Evolutionary conservation across 2,888 invertebrate genomes (phyloP), one percentile per base, ranked within the genome.

Genomic region (Eupithecia exiguata): DNA sequence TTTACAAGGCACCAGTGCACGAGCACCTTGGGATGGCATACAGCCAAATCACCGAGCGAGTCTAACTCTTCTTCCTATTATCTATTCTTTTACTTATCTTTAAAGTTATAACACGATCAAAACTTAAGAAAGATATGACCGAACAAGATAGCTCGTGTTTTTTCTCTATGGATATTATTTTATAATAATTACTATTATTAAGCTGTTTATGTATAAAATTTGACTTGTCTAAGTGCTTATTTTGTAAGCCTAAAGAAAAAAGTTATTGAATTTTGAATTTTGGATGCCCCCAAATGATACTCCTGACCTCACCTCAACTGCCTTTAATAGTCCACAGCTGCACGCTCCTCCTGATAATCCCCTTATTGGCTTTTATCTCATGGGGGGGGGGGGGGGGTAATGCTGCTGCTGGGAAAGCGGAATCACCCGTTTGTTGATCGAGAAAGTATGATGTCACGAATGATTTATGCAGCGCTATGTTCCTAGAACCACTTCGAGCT

Each of bases 1-100:
- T 30, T 30, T 30, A 30, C 30, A 30, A 12, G 9, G 58, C 58
- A 5, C 7, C 63, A 36, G n/a, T 65, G 63, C 63, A 65, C 18
- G n/a, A 18, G 63, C 63, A 65, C 38, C n/a, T 65, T 21, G n/a
- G 9, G 30, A 63, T 65, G 63, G 63, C 63, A 5, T 36, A 36
- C 38, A 12, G 63, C 63, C 63, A 65, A 65, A 65, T 65, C 63
- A 36, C 35, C 62, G n/a, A 12, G 16, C 62, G n/a, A 36, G 18
- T 38, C 21, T n/a, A 63, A 38, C n/a, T 65, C n/a, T 36, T 10
- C 58, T 25, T 58, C 49, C 35, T 65, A 65, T n/a, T 5, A 63
- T 63, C 21, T 36, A 9, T 65, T 65, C 63, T 38, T 65, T 65
- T 65, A 65, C 36, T 38, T 38, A 65, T 65, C 63, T 36, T 65